A percentile compares a stretch with the other conserved stretches of the same genome.
Evolutionary conservation across 2,797 vertebrate species (phyloP).

Genomic region (Sebastes goodei): DNA sequence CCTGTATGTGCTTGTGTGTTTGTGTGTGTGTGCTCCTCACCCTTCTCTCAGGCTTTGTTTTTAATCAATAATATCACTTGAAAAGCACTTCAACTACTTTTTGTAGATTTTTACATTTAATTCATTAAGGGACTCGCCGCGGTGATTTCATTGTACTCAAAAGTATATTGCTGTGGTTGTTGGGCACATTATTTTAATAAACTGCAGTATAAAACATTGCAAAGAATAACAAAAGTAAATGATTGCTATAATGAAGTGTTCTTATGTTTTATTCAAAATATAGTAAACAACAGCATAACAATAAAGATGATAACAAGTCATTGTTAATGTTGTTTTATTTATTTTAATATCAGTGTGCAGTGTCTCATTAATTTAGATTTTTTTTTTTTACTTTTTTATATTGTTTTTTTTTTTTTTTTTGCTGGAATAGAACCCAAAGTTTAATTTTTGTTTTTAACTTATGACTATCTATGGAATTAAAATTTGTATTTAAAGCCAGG

Average conservation of each 20-base stretch:
- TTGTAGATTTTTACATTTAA: constrained; percentile 53
- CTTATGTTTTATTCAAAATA: background rate
- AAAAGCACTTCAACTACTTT: constrained; percentile 59
- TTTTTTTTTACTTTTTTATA: background rate
- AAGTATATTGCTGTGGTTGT: constrained; percentile 15
- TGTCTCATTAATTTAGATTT: constrained; percentile 5
- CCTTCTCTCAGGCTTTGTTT: constrained; percentile 67
- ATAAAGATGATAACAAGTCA: background rate
- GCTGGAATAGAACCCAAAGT: background rate
- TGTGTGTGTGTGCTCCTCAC: constrained; percentile 36
- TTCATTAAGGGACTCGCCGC: constrained; percentile 47
- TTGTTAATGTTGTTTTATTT: background rate
- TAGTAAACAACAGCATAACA: background rate
- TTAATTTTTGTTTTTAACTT: constrained; percentile 12
- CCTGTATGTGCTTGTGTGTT: constrained; percentile 37
- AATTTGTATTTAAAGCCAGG: constrained; percentile 9
- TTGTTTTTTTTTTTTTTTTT: background rate
- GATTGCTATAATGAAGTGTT: background rate
- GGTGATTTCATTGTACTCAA: constrained; percentile 31
- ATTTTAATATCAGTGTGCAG: background rate
- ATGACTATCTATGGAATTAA: background rate
- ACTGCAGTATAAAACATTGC: background rate
- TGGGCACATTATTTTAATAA: constrained; percentile 17
- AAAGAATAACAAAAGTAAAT: background rate
- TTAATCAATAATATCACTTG: constrained; percentile 78